Percentiles rank a stretch among this genome's conserved stretches.
phyloP scores from a whole-genome alignment of 2,888 invertebrate species.

The Drosophila barbarae region DNA sequence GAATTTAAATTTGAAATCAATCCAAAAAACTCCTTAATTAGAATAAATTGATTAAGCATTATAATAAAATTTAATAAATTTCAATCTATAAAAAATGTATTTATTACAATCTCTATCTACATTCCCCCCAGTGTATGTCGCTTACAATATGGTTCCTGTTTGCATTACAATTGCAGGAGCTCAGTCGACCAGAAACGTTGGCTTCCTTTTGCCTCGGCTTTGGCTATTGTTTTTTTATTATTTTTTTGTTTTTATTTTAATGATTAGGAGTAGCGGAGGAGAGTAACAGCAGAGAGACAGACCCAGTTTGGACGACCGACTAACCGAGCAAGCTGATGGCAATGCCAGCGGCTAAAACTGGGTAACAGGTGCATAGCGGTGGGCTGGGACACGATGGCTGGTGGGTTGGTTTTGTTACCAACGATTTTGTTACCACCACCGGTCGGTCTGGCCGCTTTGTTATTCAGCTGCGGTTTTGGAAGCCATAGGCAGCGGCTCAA shows the following conservation, averaged over 20 bases:
- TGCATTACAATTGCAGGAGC: conserved; percentile 64
- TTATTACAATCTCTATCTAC: neutral
- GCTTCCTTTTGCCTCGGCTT: conserved; percentile 61
- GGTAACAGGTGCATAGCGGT: conserved; percentile 66
- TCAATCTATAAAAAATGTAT: too few relatives aligned
- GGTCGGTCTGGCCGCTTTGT: conserved; percentile 18
- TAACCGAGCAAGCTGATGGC: conserved; percentile 54
- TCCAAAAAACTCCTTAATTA: too few relatives aligned
- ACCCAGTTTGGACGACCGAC: conserved; percentile 67
- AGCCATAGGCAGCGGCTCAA: conserved; percentile 56
- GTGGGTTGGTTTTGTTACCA: conserved; percentile 23
- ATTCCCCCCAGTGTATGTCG: conserved; percentile 22
- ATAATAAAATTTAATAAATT: too few relatives aligned
- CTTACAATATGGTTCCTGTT: conserved; percentile 72
- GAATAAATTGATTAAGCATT: too few relatives aligned
- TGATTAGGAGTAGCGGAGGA: conserved; percentile 35
- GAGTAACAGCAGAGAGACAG: conserved; percentile 37
- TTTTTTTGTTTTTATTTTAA: conserved; percentile 9
- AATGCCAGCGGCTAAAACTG: conserved; percentile 55
- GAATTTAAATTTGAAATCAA: too few relatives aligned
- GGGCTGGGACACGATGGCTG: conserved; percentile 19
- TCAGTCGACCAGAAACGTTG: conserved; percentile 71
- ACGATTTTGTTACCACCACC: conserved; percentile 54
- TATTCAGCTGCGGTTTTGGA: conserved; percentile 48
- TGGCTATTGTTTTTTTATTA: conserved; percentile 33